Percentiles rank a stretch among this genome's conserved stretches.
These are phyloP conservation scores for Mionectes macconnelli DNA, from an alignment of 2,113 vertebrate genomes.

Conservation along the genomic window DNA sequence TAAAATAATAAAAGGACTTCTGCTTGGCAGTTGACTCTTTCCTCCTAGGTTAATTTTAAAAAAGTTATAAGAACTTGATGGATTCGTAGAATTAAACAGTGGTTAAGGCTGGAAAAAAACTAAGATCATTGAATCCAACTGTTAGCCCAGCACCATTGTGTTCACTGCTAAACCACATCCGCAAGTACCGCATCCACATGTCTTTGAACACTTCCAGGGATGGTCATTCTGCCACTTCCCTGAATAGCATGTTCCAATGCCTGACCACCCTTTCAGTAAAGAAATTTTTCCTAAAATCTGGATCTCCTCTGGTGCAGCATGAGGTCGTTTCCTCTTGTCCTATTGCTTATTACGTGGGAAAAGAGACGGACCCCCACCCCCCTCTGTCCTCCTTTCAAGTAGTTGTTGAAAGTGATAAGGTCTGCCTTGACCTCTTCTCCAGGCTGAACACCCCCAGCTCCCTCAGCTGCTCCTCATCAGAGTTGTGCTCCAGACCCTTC, in stretches of 20 bases:
- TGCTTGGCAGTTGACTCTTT: background rate
- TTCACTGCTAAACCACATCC: background rate
- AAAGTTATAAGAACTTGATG: background rate
- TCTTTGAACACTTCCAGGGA: background rate
- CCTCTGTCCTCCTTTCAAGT: background rate
- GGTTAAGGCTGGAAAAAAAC: background rate
- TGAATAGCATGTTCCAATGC: background rate
- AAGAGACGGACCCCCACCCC: background rate
- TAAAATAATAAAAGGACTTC: background rate
- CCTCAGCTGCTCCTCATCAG: background rate
- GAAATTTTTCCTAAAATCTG: background rate
- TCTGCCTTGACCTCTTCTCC: background rate
- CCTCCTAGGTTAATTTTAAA: background rate
- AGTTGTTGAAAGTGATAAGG: background rate
- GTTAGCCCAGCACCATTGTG: background rate
- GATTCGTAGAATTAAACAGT: background rate
- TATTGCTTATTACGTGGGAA: background rate
- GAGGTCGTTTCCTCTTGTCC: background rate
- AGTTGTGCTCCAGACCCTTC: background rate
- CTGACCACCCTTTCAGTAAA: background rate
- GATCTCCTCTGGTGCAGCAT: background rate
- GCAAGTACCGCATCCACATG: background rate
- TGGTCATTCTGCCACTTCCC: background rate
- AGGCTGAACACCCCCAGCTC: background rate
- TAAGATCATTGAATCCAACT: background rate